Base-by-base conservation (phyloP, 2,888 invertebrate species). In the Meiosimyza decipiens region DNA sequence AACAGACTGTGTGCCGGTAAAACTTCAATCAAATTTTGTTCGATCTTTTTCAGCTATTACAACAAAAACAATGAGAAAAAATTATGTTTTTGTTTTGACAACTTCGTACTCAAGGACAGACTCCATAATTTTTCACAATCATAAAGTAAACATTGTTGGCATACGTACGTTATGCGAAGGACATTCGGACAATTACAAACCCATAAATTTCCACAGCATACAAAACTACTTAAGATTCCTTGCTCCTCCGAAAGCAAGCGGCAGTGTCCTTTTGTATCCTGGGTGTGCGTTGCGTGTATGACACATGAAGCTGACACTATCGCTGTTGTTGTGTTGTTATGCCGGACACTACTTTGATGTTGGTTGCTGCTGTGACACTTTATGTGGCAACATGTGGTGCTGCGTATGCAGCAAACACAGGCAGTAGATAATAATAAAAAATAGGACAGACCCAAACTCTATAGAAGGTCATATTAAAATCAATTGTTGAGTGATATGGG, bases 181-280 rank as follows among this genome's bases (percentile, higher is more conserved):
- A 82, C 81, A 80, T 72, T 78, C 75, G 72, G 65, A 81, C 82
- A 82, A 82, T 82, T 81, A 81, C 76, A n/a, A 40, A 7, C 40
- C 65, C 50, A 73, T 40, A 49, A 62, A 50, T 68, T 74, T 66
- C 28, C 62, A 51, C 18, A 52, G 50, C n/a, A 15, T 9, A 22
- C 60, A 66, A 52, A 66, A 66, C 54, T 18, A 40, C 40, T 40
- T 40, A 40, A 40, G 40, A 40, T 40, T 40, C 40, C 40, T 40
- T 40, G 40, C 40, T 40, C 40, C 40, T 40, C 6, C 13, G 3
- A 3, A 28, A 28, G 28, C 28, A 28, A 28, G 28, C 40, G 40
- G 9, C 40, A 40, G 9, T 40, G 40, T 40, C 40, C 40, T 40
- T 40, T 40, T 40, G 40, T 40, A 40, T 9, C 40, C 40, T 9